Percentiles rank a stretch among this genome's conserved stretches.
Conservation (phyloP, 2,113 vertebrate species). For the Gymnobelideus leadbeateri region DNA sequence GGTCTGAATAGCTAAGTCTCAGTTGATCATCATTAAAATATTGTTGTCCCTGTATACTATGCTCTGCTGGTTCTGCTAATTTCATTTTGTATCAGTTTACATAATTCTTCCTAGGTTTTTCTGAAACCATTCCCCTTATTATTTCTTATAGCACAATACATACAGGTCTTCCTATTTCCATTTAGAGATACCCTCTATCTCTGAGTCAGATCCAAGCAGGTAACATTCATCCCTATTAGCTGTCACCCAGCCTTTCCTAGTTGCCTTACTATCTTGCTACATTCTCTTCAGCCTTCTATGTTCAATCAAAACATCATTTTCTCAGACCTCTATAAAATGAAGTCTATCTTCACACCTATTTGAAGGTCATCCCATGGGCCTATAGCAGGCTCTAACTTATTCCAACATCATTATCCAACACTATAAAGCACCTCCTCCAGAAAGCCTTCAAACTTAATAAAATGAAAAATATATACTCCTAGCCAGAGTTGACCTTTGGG, state of each 20-base stretch:
- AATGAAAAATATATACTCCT: not conserved
- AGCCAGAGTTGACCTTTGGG: not conserved
- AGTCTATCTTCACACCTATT: not conserved
- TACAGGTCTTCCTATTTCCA: not conserved
- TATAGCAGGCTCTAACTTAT: not conserved
- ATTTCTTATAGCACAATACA: not conserved
- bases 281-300: not conserved
- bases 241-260: not conserved
- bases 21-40: not conserved
- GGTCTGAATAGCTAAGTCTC: not conserved
- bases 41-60: not conserved
- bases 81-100: not conserved
- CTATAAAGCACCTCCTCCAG: not conserved
- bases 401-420: not conserved
- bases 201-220: not conserved
- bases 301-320: not conserved
- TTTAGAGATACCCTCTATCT: not conserved
- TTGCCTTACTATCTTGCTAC: not conserved
- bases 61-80: not conserved
- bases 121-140: not conserved
- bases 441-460: conserved; percentile 25
- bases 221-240: not conserved
- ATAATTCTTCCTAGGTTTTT: not conserved
- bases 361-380: not conserved
- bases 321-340: not conserved